Percentiles rank a stretch among this genome's conserved stretches.
These are phyloP conservation scores for Atlantisia rogersi DNA, from an alignment of 2,113 vertebrate genomes.

Conservation along the genomic window DNA sequence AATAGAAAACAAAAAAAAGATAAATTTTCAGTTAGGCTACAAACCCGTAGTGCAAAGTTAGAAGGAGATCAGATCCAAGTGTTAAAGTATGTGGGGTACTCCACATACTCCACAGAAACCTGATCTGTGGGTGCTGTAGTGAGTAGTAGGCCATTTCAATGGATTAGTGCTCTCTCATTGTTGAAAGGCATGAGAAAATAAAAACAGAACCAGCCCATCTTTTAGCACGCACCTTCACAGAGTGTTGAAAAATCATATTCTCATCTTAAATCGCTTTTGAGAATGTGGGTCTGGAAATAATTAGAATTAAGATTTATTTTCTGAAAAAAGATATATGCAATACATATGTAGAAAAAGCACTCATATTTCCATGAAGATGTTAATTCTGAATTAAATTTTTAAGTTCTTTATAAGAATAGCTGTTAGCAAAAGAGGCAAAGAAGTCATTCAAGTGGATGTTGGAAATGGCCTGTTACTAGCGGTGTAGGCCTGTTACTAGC, in stretches of 20 bases:
- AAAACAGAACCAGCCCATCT: background rate
- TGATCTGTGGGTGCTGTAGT: too few relatives aligned
- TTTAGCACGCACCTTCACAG: background rate
- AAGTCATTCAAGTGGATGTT: background rate
- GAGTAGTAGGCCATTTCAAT: background rate
- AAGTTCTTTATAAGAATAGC: background rate
- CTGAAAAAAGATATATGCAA: background rate
- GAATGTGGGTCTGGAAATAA: background rate
- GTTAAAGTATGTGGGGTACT: background rate
- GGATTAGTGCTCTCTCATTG: background rate
- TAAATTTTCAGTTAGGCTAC: background rate
- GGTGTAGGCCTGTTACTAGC: too few relatives aligned
- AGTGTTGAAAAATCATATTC: background rate
- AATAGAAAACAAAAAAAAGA: background rate
- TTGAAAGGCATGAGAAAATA: background rate
- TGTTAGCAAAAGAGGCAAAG: background rate
- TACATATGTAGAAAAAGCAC: background rate
- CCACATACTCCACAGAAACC: background rate
- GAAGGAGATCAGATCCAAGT: background rate
- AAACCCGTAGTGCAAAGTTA: background rate
- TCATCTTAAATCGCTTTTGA: background rate
- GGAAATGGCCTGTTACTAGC: background rate
- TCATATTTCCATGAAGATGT: background rate
- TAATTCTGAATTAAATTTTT: background rate
- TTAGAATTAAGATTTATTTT: background rate